phyloP scores from a whole-genome alignment of 2,888 invertebrate species.

The Coecobrya sp. region DNA sequence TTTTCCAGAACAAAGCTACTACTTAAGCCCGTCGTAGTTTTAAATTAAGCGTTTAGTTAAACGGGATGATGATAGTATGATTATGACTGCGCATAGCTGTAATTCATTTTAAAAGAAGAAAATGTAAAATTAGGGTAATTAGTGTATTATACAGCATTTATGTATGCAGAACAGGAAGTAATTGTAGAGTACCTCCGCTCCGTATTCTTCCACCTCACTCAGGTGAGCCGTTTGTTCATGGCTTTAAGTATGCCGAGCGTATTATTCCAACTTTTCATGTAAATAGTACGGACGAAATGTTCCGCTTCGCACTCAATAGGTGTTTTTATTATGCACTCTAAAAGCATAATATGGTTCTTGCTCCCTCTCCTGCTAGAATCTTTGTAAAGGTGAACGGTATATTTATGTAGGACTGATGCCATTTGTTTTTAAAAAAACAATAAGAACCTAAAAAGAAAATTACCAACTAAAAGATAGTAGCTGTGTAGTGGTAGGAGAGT shows the following conservation, averaged over 20 bases:
- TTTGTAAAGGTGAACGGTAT: too few species aligned
- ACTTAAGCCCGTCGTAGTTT: not conserved
- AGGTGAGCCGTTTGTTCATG: too few species aligned
- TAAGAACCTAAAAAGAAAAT: not conserved
- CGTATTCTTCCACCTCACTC: not conserved
- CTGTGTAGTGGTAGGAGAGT: not conserved
- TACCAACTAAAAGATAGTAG: not conserved
- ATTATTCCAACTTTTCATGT: too few species aligned
- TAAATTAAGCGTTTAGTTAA: slow-evolving; percentile 7
- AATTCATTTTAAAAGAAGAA: not conserved
- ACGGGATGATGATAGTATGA: slow-evolving; percentile 3
- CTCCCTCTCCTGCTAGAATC: not conserved
- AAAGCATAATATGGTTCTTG: not conserved
- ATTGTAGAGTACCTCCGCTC: not conserved
- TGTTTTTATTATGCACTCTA: not conserved
- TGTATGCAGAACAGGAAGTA: slow-evolving; percentile 3
- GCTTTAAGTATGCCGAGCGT: too few species aligned
- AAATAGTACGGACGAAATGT: too few species aligned
- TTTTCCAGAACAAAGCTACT: not conserved
- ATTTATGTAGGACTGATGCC: not conserved
- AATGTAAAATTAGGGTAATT: slow-evolving; percentile 5
- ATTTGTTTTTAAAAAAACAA: not conserved
- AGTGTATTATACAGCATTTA: not conserved
- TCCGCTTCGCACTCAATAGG: too few species aligned
- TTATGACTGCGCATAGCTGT: not conserved